phyloP scores from a whole-genome alignment of 2,888 invertebrate species.

The Amblyjoppa proteus region DNA sequence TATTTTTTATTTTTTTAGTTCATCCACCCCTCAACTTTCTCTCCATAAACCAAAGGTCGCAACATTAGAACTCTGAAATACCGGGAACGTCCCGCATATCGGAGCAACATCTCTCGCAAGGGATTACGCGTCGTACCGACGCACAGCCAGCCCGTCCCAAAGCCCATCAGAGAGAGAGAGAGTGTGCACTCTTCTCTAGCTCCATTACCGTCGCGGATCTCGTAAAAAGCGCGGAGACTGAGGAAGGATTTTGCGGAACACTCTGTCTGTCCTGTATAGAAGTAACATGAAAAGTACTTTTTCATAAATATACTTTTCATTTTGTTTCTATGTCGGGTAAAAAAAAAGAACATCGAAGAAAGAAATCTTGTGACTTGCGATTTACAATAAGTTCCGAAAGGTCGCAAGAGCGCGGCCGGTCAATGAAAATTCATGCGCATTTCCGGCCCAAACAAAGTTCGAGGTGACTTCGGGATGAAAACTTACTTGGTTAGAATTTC shows the following conservation, averaged over 20 bases:
- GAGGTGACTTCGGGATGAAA: too few species aligned
- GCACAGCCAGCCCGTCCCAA: background rate
- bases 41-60: background rate
- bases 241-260: background rate
- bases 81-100: background rate
- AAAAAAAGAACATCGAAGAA: background rate
- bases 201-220: background rate
- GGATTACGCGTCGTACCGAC: slow-evolving; percentile 17
- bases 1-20: too few species aligned
- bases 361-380: background rate
- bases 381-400: too few species aligned
- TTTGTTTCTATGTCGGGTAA: background rate
- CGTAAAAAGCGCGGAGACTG: background rate
- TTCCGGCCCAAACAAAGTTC: too few species aligned
- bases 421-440: too few species aligned
- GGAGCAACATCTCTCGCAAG: slow-evolving; percentile 16
- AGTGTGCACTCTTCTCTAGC: slow-evolving; percentile 25
- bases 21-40: background rate
- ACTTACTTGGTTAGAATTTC: too few species aligned
- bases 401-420: too few species aligned
- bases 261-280: background rate
- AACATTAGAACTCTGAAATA: background rate
- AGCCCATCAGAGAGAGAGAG: background rate
- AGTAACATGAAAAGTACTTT: background rate
- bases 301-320: background rate